phyloP scores from a whole-genome alignment of 2,888 invertebrate genomes.

The Alentia gelatinosa region DNA sequence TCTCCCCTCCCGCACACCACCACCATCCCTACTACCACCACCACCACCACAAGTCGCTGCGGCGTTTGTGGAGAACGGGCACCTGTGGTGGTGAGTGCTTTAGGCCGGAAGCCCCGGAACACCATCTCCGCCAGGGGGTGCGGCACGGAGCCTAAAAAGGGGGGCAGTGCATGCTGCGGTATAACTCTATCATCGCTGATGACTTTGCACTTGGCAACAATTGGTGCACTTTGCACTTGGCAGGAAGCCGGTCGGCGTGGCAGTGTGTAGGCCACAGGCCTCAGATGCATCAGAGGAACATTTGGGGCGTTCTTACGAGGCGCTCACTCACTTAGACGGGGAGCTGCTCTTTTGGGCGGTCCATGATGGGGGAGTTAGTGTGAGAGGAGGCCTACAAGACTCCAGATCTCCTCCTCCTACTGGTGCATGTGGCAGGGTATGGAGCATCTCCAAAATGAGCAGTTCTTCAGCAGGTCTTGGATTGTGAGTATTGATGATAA shows the following conservation, averaged over 20 bases:
- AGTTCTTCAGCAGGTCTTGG: not conserved
- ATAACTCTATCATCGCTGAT: not conserved
- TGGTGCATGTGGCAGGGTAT: not conserved
- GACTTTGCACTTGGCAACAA: not conserved
- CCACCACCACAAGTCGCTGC: not conserved
- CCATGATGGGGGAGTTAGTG: not conserved
- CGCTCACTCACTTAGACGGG: no score
- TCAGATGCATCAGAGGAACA: no score
- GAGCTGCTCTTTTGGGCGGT: no score
- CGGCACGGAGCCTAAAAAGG: not conserved
- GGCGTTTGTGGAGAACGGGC: not conserved
- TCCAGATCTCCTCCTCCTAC: not conserved
- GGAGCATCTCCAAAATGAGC: not conserved
- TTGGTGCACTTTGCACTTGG: not conserved
- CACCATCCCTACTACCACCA: not conserved
- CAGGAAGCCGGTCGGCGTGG: not conserved
- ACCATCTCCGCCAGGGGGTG: not conserved
- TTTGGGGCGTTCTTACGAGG: no score
- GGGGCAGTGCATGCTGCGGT: not conserved
- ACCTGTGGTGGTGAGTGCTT: not conserved
- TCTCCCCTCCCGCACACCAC: not conserved
- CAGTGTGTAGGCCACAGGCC: no score
- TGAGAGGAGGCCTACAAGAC: not conserved
- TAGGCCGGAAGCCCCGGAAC: not conserved
- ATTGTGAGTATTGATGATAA: conserved; percentile 2